Evolutionary conservation across 2,113 vertebrate species (phyloP).

Genomic region (Istiophorus platypterus): DNA sequence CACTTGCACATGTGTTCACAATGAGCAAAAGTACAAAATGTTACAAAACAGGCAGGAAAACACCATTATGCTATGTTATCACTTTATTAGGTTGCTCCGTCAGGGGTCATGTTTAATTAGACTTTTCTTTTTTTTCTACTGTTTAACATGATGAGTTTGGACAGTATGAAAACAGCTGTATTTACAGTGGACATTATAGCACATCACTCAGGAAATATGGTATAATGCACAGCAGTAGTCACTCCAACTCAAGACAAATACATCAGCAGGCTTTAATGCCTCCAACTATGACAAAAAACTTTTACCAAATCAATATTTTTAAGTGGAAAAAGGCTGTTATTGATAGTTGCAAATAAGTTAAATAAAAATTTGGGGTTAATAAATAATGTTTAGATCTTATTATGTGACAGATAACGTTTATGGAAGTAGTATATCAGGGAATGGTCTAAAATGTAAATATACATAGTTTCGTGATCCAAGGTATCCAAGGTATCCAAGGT

Average conservation of each 20-base stretch:
- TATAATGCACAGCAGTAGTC: neutral
- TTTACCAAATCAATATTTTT: no score
- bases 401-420: neutral
- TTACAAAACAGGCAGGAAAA: slow-evolving; percentile 44
- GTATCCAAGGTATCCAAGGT: no score
- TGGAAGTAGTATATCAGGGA: neutral
- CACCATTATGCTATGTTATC: slow-evolving; percentile 1
- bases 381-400: neutral
- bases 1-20: slow-evolving; percentile 32
- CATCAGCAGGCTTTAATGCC: neutral
- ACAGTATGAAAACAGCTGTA: neutral
- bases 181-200: neutral
- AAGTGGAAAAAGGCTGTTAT: no score
- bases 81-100: slow-evolving; percentile 8
- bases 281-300: neutral
- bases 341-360: no score
- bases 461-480: neutral
- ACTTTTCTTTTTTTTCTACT: neutral
- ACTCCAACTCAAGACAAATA: neutral
- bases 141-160: neutral
- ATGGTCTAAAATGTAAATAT: neutral
- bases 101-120: neutral
- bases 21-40: slow-evolving; percentile 47
- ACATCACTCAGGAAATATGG: neutral
- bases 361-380: neutral